These are phyloP conservation scores for Phymanthus crucifer DNA, from an alignment of 92 coral and sea anemone species.

Conservation along the genomic window DNA sequence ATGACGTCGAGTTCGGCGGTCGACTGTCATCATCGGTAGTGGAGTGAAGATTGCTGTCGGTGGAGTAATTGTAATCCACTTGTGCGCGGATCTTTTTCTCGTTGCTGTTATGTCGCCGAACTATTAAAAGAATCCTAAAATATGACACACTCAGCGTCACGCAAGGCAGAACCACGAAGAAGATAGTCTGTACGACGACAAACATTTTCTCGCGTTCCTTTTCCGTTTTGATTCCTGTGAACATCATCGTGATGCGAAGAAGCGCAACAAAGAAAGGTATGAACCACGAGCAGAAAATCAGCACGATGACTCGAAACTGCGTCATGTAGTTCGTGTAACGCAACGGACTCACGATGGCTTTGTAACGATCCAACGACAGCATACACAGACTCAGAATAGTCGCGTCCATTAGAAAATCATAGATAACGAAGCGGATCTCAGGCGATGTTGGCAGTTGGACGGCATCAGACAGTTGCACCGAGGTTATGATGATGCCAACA, in stretches of 20 bases:
- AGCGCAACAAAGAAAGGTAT: conserved; percentile 21
- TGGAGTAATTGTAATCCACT: conserved; percentile 41
- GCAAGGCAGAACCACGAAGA: conserved; percentile 31
- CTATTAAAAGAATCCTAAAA: conserved; percentile 30
- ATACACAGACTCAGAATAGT: conserved; percentile 26
- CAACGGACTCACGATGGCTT: conserved; percentile 30
- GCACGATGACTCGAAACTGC: not conserved
- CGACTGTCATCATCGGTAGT: conserved; percentile 21
- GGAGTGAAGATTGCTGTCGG: conserved; percentile 40
- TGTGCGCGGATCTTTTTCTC: conserved; percentile 26
- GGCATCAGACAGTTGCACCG: conserved; percentile 23
- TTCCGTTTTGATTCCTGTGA: conserved; percentile 14
- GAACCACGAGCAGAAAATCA: conserved; percentile 19
- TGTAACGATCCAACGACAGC: conserved; percentile 31
- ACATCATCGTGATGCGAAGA: conserved; percentile 11
- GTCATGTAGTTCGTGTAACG: conserved; percentile 30
- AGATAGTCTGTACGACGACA: conserved; percentile 31
- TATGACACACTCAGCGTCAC: conserved; percentile 25
- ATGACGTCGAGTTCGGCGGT: conserved; percentile 12
- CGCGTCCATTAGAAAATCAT: conserved; percentile 34
- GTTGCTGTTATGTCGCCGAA: conserved; percentile 23
- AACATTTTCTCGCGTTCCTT: conserved; percentile 42
- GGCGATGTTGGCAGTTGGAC: conserved; percentile 9
- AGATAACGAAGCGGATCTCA: conserved; percentile 20
- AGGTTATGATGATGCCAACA: conserved; percentile 18